phyloP scores from a whole-genome alignment of 1,140 invertebrate species.

The Hypsibius dujardini region DNA sequence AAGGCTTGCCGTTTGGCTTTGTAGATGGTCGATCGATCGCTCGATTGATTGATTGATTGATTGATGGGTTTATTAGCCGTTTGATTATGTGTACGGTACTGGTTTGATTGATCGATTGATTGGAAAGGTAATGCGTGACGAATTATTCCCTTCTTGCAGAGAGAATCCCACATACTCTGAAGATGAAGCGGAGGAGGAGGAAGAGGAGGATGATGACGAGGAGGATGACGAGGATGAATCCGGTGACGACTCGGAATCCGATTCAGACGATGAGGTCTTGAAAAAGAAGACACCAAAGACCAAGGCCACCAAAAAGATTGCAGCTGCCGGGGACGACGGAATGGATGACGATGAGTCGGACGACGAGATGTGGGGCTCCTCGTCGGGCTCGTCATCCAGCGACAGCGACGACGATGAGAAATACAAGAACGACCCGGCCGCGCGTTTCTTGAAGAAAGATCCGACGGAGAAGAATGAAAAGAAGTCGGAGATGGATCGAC shows the following conservation, averaged over 20 bases:
- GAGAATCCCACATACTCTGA: conserved; percentile 65
- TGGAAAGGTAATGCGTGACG: too few relatives aligned
- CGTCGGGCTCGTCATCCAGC: conserved; percentile 49
- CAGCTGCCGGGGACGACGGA: conserved; percentile 20
- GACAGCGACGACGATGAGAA: conserved; percentile 49
- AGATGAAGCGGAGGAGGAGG: conserved; percentile 55
- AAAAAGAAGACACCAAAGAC: conserved; percentile 22
- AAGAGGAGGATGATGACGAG: conserved; percentile 37
- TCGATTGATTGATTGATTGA: background rate
- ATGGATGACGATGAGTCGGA: conserved; percentile 49
- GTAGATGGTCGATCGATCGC: too few relatives aligned
- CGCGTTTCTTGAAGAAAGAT: conserved; percentile 59
- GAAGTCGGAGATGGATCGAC: too few relatives aligned
- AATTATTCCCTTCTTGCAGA: background rate
- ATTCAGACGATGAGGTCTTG: conserved; percentile 33
- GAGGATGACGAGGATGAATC: conserved; percentile 24
- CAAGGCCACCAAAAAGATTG: conserved; percentile 15
- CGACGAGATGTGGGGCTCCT: conserved; percentile 61
- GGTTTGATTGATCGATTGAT: conserved; percentile 18
- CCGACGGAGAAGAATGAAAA: conserved; percentile 26
- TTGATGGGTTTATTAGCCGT: background rate
- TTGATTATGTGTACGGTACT: conserved; percentile 35
- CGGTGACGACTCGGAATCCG: conserved; percentile 23
- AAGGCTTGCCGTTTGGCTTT: background rate
- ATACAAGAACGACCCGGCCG: conserved; percentile 41